Conservation (phyloP, 2,888 invertebrate genomes). For the Embidobia sp. region DNA sequence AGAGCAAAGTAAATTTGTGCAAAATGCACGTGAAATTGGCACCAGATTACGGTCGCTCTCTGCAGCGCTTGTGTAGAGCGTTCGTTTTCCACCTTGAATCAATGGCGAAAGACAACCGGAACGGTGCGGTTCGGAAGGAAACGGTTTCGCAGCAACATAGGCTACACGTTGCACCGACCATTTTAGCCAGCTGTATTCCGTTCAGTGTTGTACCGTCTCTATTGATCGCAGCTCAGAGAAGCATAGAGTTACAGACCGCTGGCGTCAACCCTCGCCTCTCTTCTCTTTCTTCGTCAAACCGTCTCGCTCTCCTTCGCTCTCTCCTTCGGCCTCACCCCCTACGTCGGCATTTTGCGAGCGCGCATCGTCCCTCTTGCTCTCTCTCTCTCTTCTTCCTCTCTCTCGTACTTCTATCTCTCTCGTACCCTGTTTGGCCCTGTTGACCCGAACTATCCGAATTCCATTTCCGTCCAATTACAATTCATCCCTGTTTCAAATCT, state of each 20-base stretch:
- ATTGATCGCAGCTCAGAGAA: constrained; percentile 79
- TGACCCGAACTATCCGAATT: constrained; percentile 74
- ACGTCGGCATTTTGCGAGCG: constrained; percentile 36
- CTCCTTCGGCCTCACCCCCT: constrained; percentile 24
- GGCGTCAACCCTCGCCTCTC: constrained; percentile 74
- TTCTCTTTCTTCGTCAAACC: constrained; percentile 64
- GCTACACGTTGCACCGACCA: constrained; percentile 69
- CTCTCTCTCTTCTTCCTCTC: too few relatives aligned
- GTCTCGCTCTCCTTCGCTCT: constrained; percentile 50
- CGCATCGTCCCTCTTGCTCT: constrained; percentile 4
- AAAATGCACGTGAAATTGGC: constrained; percentile 54
- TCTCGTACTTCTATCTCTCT: constrained; percentile 12
- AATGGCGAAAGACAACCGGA: constrained; percentile 52
- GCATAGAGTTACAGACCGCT: constrained; percentile 80
- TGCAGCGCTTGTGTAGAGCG: constrained; percentile 23
- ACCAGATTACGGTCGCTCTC: constrained; percentile 33
- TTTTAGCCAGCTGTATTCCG: constrained; percentile 75
- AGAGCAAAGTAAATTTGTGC: constrained; percentile 28
- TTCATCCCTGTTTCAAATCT: constrained; percentile 75
- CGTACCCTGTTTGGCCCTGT: constrained; percentile 59
- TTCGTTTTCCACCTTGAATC: constrained; percentile 55
- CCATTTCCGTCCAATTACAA: constrained; percentile 78
- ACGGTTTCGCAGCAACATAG: constrained; percentile 69
- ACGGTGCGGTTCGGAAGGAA: constrained; percentile 49
- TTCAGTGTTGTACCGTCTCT: constrained; percentile 77